Evolutionary conservation across 2,113 vertebrate genomes (phyloP).

Genomic region (Noctilio leporinus): DNA sequence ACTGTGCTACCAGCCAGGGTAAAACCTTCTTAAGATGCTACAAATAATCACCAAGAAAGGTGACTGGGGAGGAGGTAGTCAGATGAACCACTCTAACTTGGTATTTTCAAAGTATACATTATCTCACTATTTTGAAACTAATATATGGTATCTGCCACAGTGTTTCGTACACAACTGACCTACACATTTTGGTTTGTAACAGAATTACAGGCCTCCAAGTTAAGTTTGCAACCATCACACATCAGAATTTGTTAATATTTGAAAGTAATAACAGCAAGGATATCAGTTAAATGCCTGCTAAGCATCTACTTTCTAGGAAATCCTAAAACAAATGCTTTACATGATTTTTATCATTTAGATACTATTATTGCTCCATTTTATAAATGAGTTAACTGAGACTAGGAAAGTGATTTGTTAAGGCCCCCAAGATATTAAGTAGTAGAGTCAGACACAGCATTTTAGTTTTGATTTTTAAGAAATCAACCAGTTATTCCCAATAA

Average conservation of each 20-base stretch:
- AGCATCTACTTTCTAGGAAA: neutral
- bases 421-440: neutral
- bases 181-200: conserved; percentile 4
- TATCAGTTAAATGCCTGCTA: neutral
- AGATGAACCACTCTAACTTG: conserved; percentile 26
- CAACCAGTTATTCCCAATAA: neutral
- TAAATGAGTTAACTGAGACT: neutral
- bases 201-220: neutral
- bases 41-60: conserved; percentile 45
- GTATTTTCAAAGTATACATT: conserved; percentile 16
- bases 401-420: neutral
- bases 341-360: conserved; percentile 36
- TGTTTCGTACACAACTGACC: neutral
- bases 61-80: neutral
- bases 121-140: neutral
- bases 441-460: neutral
- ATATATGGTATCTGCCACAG: neutral
- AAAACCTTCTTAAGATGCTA: conserved; percentile 23
- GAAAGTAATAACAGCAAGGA: conserved; percentile 29
- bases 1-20: no score
- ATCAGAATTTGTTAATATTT: conserved; percentile 26
- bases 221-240: conserved; percentile 9
- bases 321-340: conserved; percentile 37
- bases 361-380: neutral
- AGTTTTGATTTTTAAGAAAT: conserved; percentile 20